Evolutionary conservation across 2,113 vertebrate species (phyloP).

Genomic region (Synodontis membranacea): DNA sequence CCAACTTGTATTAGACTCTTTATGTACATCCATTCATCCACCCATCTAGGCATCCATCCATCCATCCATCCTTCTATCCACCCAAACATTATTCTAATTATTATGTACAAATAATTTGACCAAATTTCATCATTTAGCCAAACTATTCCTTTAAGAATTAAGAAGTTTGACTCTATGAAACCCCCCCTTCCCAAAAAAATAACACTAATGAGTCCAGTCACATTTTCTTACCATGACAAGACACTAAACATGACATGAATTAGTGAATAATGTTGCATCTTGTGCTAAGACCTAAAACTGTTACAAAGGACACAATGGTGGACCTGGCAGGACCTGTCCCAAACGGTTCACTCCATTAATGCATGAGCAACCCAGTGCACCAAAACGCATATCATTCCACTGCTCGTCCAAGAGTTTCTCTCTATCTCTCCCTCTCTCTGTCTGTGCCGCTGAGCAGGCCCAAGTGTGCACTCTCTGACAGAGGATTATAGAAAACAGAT

Average conservation of each 20-base stretch:
- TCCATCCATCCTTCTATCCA: neutral
- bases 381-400: conserved; percentile 9
- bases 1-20: neutral
- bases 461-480: conserved; percentile 87
- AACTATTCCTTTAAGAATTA: neutral
- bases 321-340: neutral
- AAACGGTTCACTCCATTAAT: conserved; percentile 16
- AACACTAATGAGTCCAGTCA: neutral
- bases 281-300: neutral
- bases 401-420: neutral
- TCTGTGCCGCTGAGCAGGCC: conserved; percentile 36
- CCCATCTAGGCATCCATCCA: neutral
- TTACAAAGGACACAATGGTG: neutral
- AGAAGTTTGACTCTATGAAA: too few species aligned
- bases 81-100: neutral
- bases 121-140: neutral
- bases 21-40: neutral
- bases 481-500: conserved; percentile 99
- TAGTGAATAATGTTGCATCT: neutral
- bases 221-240: neutral
- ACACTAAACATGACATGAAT: neutral
- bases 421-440: neutral
- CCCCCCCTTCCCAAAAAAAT: too few species aligned
- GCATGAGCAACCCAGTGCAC: conserved; percentile 12
- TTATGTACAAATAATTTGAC: neutral